These are phyloP conservation scores for Argyrosomus japonicus DNA, from an alignment of 2,113 vertebrate species.

Conservation along the genomic window DNA sequence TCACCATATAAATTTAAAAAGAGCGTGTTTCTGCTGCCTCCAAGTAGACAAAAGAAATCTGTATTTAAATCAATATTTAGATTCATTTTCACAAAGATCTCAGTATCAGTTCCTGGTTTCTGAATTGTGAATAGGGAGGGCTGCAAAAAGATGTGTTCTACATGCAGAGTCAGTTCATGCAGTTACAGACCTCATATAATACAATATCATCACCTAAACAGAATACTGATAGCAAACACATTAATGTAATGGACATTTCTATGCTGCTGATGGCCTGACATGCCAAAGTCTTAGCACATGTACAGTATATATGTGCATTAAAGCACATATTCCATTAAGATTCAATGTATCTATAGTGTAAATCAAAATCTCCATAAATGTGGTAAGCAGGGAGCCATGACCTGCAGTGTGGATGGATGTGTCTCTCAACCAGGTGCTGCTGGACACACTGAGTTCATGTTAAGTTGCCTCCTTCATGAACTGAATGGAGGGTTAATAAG, in stretches of 20 bases:
- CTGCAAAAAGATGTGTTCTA: no score
- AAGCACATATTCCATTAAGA: not conserved
- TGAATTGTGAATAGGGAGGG: not conserved
- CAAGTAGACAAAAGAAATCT: not conserved
- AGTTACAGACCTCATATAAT: not conserved
- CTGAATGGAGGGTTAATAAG: not conserved
- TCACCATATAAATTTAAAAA: no score
- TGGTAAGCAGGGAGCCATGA: not conserved
- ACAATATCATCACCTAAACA: not conserved
- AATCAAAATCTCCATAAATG: not conserved
- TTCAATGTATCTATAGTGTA: not conserved
- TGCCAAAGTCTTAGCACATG: not conserved
- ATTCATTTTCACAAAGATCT: not conserved
- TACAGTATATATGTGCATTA: not conserved
- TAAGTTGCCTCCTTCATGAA: not conserved
- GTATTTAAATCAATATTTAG: not conserved
- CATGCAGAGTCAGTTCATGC: not conserved
- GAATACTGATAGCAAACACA: not conserved
- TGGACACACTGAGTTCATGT: not conserved
- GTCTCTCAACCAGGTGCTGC: not conserved
- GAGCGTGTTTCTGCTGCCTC: not conserved
- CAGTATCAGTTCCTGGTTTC: not conserved
- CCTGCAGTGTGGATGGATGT: not conserved
- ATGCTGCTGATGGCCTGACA: not conserved
- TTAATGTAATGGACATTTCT: not conserved